These are phyloP conservation scores for Xiphophorus birchmanni DNA, from an alignment of 2,797 vertebrate species.

Conservation along the genomic window DNA sequence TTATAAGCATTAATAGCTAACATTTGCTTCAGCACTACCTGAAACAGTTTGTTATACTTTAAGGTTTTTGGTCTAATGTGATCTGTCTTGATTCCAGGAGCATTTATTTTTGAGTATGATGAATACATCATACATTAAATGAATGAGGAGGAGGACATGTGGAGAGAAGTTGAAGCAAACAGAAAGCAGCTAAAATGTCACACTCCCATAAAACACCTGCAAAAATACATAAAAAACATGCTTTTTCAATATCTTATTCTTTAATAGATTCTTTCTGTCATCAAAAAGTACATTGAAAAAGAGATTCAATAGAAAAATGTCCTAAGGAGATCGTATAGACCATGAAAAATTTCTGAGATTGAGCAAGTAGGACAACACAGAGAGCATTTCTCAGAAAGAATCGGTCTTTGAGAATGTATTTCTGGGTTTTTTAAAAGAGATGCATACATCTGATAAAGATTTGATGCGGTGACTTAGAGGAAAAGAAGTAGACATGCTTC, in stretches of 20 bases:
- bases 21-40: neutral
- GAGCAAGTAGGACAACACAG: neutral
- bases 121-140: no score
- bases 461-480: conserved; percentile 17
- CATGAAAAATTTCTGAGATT: no score
- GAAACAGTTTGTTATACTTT: neutral
- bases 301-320: no score
- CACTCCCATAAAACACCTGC: neutral
- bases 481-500: conserved; percentile 8
- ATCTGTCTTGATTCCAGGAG: neutral
- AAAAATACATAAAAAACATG: neutral
- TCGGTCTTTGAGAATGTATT: neutral
- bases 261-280: neutral
- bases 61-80: neutral
- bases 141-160: no score
- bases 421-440: conserved; percentile 8
- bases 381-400: conserved; percentile 19
- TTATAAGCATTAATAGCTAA: neutral
- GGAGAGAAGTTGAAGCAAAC: no score
- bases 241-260: neutral
- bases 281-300: no score
- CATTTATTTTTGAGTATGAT: no score
- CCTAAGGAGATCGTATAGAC: no score
- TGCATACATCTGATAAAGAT: conserved; percentile 33
- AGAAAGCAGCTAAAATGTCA: neutral